Conservation (phyloP, 2,888 invertebrate genomes). For the Melanargia galathea region DNA sequence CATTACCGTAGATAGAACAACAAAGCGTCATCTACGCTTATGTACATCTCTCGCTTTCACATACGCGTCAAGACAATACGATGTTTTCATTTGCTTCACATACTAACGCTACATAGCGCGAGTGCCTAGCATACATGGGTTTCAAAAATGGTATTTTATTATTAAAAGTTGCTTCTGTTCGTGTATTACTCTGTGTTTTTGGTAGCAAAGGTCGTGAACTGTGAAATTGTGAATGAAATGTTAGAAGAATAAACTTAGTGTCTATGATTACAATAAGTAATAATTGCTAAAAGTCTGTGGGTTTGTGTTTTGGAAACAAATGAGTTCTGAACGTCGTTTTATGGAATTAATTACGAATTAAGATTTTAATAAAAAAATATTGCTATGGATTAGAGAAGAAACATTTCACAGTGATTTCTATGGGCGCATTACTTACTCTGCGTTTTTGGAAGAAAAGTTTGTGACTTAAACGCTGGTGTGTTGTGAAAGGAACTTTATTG, state of each 20-base stretch:
- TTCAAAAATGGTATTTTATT: constrained; percentile 8
- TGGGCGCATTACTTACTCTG: too few species aligned
- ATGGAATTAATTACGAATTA: too few species aligned
- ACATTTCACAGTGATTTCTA: too few species aligned
- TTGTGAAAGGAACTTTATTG: neutral
- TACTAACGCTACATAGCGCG: constrained; percentile 17
- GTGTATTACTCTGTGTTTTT: constrained; percentile 43
- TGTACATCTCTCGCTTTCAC: constrained; percentile 57
- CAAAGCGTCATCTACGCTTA: constrained; percentile 51
- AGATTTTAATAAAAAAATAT: too few species aligned
- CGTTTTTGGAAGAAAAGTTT: too few species aligned
- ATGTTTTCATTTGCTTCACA: constrained; percentile 44
- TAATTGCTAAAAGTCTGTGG: constrained; percentile 25
- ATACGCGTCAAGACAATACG: constrained; percentile 48
- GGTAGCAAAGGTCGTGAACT: constrained; percentile 14
- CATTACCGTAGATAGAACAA: constrained; percentile 45
- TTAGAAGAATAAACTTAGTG: constrained; percentile 18
- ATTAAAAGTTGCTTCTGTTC: constrained; percentile 28
- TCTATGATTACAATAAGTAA: constrained; percentile 29
- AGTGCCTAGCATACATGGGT: constrained; percentile 7
- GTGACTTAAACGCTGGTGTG: constrained; percentile 20
- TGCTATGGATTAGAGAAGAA: too few species aligned
- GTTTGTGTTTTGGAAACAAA: constrained; percentile 43
- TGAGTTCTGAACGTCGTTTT: too few species aligned
- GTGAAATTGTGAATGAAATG: neutral